phyloP scores from a whole-genome alignment of 2,888 invertebrate species.

The Criorhina ranunculi region DNA sequence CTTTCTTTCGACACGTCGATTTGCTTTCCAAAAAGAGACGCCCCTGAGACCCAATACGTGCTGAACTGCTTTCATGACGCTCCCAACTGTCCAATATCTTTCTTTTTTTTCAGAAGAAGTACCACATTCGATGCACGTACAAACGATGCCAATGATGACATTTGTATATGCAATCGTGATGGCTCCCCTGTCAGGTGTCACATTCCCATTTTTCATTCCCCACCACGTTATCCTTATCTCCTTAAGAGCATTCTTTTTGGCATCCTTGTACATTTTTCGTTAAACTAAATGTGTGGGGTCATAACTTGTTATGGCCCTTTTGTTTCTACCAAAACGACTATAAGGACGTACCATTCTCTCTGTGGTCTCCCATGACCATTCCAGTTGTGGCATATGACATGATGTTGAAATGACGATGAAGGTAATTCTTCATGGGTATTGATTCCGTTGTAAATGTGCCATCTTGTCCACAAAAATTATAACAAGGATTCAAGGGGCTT shows the following conservation, averaged over 20 bases:
- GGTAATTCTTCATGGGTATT: not conserved
- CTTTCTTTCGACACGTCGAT: no score
- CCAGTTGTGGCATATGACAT: not conserved
- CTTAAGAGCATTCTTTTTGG: not conserved
- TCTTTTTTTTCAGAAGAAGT: not conserved
- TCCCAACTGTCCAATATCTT: no score
- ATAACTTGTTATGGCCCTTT: not conserved
- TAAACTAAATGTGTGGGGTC: not conserved
- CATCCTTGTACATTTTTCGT: not conserved
- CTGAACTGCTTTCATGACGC: no score
- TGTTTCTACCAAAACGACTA: not conserved
- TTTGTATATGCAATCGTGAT: conserved; percentile 23
- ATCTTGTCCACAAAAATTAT: no score
- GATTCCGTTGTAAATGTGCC: not conserved
- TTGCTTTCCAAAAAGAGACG: no score
- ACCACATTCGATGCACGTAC: not conserved
- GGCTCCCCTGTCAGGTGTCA: conserved; percentile 19
- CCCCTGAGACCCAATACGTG: no score
- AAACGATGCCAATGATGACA: conserved; percentile 4
- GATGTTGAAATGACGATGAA: not conserved
- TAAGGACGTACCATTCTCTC: not conserved
- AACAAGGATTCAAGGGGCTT: no score
- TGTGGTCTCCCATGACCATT: not conserved
- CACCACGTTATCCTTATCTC: not conserved
- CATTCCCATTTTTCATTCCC: not conserved